These are phyloP conservation scores for Centropus bengalensis DNA, from an alignment of 2,113 vertebrate species.

Conservation along the genomic window DNA sequence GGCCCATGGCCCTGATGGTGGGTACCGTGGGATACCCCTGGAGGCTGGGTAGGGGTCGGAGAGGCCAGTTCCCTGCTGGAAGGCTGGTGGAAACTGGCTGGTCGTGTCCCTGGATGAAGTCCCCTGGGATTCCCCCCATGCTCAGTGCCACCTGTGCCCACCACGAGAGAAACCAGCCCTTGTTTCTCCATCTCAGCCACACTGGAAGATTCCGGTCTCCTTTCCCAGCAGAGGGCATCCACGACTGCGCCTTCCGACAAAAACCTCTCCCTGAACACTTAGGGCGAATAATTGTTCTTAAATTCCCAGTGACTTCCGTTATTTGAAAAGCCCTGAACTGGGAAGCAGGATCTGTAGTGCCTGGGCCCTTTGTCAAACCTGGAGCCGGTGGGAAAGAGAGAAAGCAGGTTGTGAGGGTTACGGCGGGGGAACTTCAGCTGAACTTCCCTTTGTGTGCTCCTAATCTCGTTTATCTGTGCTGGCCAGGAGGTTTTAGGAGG, in stretches of 20 bases:
- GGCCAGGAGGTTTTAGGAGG: neutral
- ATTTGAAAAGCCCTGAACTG: neutral
- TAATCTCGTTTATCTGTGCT: neutral
- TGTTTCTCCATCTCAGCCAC: neutral
- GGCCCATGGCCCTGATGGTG: neutral
- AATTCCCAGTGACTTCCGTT: neutral
- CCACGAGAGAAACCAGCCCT: fast-evolving
- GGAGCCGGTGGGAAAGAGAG: neutral
- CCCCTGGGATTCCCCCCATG: neutral
- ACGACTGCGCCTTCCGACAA: fast-evolving
- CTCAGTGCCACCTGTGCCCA: fast-evolving
- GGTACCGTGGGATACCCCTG: neutral
- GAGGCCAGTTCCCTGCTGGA: neutral
- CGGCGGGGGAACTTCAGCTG: neutral
- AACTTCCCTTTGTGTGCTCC: neutral
- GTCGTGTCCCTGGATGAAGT: neutral
- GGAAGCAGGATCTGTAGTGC: neutral
- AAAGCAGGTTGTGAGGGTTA: neutral
- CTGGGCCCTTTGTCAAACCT: neutral
- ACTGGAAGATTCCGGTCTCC: neutral
- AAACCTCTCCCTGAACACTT: fast-evolving
- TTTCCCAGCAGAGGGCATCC: conserved; percentile 36
- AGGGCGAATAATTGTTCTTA: neutral
- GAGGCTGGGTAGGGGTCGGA: neutral
- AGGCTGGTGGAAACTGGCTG: neutral